Base-by-base conservation (phyloP, 2,113 vertebrate species). In the Girardinichthys multiradiatus region DNA sequence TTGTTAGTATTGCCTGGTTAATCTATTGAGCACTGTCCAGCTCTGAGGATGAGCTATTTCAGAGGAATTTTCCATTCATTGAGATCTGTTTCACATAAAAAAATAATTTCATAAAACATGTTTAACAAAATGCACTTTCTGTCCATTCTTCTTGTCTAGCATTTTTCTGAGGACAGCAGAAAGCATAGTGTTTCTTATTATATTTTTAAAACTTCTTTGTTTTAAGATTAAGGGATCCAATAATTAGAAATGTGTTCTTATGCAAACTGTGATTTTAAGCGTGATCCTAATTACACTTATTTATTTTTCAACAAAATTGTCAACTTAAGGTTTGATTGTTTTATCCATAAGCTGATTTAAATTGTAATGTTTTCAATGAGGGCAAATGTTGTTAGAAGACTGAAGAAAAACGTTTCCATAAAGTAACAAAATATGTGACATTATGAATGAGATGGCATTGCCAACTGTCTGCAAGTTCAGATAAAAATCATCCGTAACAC, bases 21-120 rank as follows among this genome's bases (percentile, higher is more conserved):
- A 62, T 82, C 51, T 35, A 37, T 81, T 77, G 64, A 84, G 77
- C 68, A 59, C 64, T 29, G 72, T 71, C 69, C 76, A 71, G 70
- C 77, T 67, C 77, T 33, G 24, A 79, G 80, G 84, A 76, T 66
- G 27, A 79, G 61, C 72, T 64, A 72, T 80, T 74, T 64, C 76
- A 62, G 45, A 73, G 58, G 62, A 42, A 48, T 68, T 63, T 48
- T 57, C 62, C 59, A 79, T 72, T 81, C 64, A 73, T 77, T 31
- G 54, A 60, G 57, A 71, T 79, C 68, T 58, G 39, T 29, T 58
- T 51, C 67, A 48, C 27, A 30, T 75, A 68, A 37, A 45, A 24
- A 29, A 67, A 68, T 72, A 17, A 68, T 51, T 31, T 74, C 28
- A 70, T 33, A 26, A 71, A 65, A 71, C 45, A 62, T 14, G 65